Percentiles rank a stretch among this genome's conserved stretches.
Evolutionary conservation across 2,797 vertebrate genomes (phyloP).

Genomic region (Urocyon cinereoargenteus): DNA sequence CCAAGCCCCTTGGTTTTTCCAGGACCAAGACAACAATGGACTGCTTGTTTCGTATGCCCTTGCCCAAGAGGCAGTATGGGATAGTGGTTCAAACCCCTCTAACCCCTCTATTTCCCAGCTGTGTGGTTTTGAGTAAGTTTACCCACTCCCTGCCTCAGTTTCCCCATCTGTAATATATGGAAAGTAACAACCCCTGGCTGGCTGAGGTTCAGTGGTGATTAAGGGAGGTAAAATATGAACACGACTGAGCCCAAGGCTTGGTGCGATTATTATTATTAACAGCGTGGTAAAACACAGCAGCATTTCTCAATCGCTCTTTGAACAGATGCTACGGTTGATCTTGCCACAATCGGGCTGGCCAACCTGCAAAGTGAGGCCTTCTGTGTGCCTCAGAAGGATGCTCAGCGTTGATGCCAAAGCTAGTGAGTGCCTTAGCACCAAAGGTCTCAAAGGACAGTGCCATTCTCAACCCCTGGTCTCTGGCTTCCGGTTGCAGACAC

Average conservation of each 20-base stretch:
- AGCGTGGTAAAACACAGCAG: neutral
- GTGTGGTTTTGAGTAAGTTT: too few relatives aligned
- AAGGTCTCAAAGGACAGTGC: neutral
- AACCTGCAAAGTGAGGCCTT: neutral
- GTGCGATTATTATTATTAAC: neutral
- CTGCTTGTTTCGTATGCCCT: rapidly evolving
- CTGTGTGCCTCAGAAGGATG: rapidly evolving
- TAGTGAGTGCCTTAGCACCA: neutral
- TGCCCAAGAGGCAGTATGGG: neutral
- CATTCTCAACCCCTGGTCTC: too few relatives aligned
- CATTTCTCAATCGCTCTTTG: rapidly evolving
- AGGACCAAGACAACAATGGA: rapidly evolving
- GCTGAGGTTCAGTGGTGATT: rapidly evolving
- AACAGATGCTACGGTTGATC: rapidly evolving
- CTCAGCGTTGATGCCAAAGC: rapidly evolving
- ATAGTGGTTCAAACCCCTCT: neutral
- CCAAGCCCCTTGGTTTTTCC: neutral
- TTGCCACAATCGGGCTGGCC: rapidly evolving
- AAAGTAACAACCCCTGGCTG: too few relatives aligned
- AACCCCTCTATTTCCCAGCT: rapidly evolving
- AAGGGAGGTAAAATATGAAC: rapidly evolving
- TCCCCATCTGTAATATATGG: neutral
- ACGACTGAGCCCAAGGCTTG: too few relatives aligned
- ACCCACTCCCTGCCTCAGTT: neutral
- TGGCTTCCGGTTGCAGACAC: neutral